Base-by-base conservation (phyloP, 2,113 vertebrate genomes). In the Sinocyclocheilus maitianheensis region DNA sequence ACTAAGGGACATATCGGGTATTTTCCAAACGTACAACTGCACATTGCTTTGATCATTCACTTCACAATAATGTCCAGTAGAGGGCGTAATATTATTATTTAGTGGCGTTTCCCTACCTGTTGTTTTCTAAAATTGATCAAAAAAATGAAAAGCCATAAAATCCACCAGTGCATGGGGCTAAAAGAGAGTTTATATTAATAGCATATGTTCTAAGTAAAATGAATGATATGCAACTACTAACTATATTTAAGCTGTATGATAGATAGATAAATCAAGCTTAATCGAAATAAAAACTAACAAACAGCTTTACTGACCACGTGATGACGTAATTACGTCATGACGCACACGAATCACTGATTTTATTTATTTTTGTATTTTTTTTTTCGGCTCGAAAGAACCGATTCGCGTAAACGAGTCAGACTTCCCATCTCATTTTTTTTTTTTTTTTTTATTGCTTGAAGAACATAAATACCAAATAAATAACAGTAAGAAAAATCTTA, bases 371-470 rank as follows among this genome's bases (percentile, higher is more conserved):
- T n/a, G n/a, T 4, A 10, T n/a, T 12, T 4, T 10, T n/a, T 12
- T 69, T 69, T 69, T 24, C n/a, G n/a, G n/a, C n/a, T 53, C 75
- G 11, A 55, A 77, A 34, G 76, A 77, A 51, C 75, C 75, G 75
- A 77, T 55, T 77, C 75, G 24, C 12, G 13, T 55, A 11, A 55
- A 77, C 74, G 43, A 75, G 10, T 75, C 22, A 22, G 20, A n/a
- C 40, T 46, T 10, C 43, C 5, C 6, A 40, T 40, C 40, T n/a
- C n/a, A n/a, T n/a, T n/a, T n/a, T n/a, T n/a, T n/a, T n/a, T n/a
- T n/a, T 26, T 26, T 26, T 26, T 26, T 26, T 26, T 26, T 26
- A 26, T 26, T 26, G 26, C 26, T 26, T 26, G 26, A 26, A 26
- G 26, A 26, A 26, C 26, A 26, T 26, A 26, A 26, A 26, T 26